Percentiles rank a stretch among this genome's conserved stretches.
Conservation (phyloP, 2,113 vertebrate genomes). For the Chascanopsetta lugubris region DNA sequence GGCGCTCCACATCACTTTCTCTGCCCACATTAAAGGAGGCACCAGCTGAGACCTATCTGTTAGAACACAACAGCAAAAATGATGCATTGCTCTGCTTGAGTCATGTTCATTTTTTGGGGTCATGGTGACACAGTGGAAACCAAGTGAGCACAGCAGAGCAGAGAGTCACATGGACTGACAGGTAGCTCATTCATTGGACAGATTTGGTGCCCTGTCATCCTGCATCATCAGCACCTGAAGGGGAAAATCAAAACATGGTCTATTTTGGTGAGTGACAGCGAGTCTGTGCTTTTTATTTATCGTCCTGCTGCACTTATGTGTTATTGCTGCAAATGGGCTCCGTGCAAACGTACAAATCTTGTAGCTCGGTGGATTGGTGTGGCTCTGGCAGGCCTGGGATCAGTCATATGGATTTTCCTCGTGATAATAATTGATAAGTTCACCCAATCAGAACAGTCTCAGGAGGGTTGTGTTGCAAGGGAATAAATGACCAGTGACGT, state of each 20-base stretch:
- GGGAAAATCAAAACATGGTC: conserved; percentile 22
- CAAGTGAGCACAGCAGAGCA: conserved; percentile 2
- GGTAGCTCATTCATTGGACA: conserved; percentile 9
- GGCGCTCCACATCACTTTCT: not conserved
- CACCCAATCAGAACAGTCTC: no score
- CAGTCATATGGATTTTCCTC: no score
- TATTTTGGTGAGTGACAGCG: conserved; percentile 22
- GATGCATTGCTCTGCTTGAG: conserved; percentile 2
- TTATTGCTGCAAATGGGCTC: conserved; percentile 1
- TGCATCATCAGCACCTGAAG: conserved; percentile 15
- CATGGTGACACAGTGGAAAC: conserved; percentile 20
- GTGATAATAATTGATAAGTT: no score
- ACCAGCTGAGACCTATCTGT: not conserved
- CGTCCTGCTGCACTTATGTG: not conserved
- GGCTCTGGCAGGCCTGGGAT: no score
- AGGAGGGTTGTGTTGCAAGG: no score
- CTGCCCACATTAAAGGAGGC: not conserved
- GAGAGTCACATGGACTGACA: conserved; percentile 17
- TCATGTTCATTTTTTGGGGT: conserved; percentile 17
- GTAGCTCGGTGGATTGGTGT: no score
- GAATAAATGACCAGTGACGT: no score
- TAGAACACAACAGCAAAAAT: not conserved
- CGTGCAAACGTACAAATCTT: not conserved
- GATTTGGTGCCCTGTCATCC: conserved; percentile 2
- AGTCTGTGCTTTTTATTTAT: conserved; percentile 17